These are phyloP conservation scores for Vanessa tameamea DNA, from an alignment of 1,140 invertebrate genomes.

Conservation along the genomic window DNA sequence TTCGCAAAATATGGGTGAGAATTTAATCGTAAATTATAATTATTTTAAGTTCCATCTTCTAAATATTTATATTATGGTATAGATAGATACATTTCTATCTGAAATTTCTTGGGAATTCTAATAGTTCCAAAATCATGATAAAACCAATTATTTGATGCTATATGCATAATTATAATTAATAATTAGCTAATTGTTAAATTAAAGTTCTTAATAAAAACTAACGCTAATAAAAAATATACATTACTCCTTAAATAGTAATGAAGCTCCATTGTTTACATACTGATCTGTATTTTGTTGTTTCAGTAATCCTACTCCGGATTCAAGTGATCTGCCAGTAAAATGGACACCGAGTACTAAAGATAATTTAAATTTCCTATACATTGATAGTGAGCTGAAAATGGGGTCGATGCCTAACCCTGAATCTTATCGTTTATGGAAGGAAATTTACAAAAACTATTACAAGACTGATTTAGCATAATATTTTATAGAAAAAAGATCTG, in stretches of 20 bases:
- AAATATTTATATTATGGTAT: too few relatives aligned
- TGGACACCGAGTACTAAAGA: constrained; percentile 57
- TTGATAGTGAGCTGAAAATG: constrained; percentile 53
- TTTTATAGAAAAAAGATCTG: not conserved
- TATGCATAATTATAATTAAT: too few relatives aligned
- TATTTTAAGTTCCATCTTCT: too few relatives aligned
- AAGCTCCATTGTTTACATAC: not conserved
- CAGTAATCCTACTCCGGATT: constrained; percentile 57
- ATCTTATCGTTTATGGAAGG: constrained; percentile 59
- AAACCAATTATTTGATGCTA: too few relatives aligned
- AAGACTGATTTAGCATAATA: constrained; percentile 23
- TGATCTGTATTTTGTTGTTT: constrained; percentile 33
- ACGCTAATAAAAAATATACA: too few relatives aligned
- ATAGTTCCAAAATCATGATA: too few relatives aligned
- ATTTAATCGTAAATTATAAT: not conserved
- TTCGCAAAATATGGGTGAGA: constrained; percentile 73
- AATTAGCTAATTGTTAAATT: too few relatives aligned
- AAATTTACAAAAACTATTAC: constrained; percentile 58
- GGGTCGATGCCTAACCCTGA: constrained; percentile 53
- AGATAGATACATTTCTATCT: too few relatives aligned
- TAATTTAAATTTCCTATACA: constrained; percentile 54
- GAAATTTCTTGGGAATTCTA: too few relatives aligned
- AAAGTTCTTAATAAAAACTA: too few relatives aligned
- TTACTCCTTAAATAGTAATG: too few relatives aligned
- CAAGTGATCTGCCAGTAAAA: constrained; percentile 42